These are phyloP conservation scores for Nannoperca australis DNA, from an alignment of 2,797 vertebrate genomes.

Conservation along the genomic window DNA sequence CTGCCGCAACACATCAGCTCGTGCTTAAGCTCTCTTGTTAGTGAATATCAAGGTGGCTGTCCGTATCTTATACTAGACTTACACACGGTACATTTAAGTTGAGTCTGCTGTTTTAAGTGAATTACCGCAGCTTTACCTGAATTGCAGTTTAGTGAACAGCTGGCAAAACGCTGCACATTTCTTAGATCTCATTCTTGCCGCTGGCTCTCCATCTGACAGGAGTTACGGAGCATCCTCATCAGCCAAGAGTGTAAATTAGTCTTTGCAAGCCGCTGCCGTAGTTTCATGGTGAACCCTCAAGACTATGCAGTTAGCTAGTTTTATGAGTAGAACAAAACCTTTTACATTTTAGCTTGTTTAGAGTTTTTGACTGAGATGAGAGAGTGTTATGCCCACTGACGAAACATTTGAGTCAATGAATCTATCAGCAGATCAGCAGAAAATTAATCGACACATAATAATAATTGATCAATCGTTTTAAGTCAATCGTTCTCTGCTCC, in stretches of 20 bases:
- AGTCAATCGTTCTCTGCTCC: neutral
- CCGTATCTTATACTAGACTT: too few relatives aligned
- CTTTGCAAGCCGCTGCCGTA: neutral
- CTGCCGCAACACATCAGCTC: too few relatives aligned
- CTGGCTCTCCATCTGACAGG: neutral
- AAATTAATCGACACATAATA: neutral
- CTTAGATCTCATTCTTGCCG: neutral
- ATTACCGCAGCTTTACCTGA: conserved; percentile 7
- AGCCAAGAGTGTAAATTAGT: conserved; percentile 1
- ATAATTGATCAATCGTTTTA: conserved; percentile 34
- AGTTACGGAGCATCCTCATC: conserved; percentile 8
- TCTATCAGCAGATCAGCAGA: neutral
- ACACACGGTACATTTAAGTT: neutral
- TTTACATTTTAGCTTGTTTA: neutral
- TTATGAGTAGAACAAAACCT: neutral
- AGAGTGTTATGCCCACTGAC: neutral
- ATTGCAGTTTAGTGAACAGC: neutral
- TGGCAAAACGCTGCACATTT: neutral
- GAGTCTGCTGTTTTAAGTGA: neutral
- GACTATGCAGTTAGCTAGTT: neutral
- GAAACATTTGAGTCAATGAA: neutral
- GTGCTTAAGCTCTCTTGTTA: too few relatives aligned
- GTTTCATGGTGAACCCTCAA: neutral
- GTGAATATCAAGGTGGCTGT: too few relatives aligned
- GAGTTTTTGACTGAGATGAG: neutral